These are phyloP conservation scores for Semotilus atromaculatus DNA, from an alignment of 2,797 vertebrate genomes.

Conservation along the genomic window DNA sequence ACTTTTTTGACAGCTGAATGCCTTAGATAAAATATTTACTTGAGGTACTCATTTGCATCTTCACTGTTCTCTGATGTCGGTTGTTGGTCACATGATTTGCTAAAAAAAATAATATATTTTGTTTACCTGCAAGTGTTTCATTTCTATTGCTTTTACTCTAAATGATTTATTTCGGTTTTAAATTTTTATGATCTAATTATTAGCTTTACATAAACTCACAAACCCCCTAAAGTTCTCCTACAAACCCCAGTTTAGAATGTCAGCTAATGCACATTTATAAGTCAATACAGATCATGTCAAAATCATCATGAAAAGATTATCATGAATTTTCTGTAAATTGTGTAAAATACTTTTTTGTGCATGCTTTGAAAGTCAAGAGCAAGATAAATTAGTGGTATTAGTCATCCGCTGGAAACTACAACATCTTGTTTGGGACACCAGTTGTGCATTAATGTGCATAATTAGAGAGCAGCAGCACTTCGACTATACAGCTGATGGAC, in stretches of 20 bases:
- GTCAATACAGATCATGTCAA: background rate
- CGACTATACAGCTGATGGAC: background rate
- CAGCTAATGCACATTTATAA: background rate
- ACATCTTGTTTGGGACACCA: background rate
- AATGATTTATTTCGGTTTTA: background rate
- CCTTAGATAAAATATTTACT: background rate
- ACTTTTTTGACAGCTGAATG: background rate
- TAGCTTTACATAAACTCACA: background rate
- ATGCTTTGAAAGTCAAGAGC: background rate
- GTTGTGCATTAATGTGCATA: background rate
- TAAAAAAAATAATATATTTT: too few species aligned
- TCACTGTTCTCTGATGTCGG: background rate
- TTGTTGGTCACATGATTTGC: background rate
- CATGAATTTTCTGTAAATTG: background rate
- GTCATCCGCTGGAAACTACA: background rate
- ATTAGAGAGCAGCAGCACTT: slow-evolving; percentile 7
- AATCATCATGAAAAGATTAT: background rate
- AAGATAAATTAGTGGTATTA: background rate
- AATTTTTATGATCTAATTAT: too few species aligned
- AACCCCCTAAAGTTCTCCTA: background rate
- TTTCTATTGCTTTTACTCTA: background rate
- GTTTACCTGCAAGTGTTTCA: background rate
- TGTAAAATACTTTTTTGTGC: background rate
- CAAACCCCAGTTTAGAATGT: background rate
- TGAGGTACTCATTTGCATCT: background rate